Evolutionary conservation across 1,140 invertebrate genomes (phyloP).

Genomic region (Bombus balteatus): DNA sequence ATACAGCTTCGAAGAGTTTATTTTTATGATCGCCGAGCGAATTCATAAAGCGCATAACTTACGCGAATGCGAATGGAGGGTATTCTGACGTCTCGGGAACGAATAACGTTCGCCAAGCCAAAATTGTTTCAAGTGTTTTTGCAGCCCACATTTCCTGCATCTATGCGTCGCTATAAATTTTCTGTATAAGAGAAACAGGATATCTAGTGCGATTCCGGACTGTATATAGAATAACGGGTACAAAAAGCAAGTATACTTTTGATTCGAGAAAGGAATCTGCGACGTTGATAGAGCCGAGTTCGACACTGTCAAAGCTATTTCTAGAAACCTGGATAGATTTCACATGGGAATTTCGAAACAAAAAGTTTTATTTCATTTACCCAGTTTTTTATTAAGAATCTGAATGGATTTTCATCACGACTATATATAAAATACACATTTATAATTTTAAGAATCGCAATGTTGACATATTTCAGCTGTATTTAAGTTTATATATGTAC

Average conservation of each 20-base stretch:
- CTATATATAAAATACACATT: too few relatives aligned
- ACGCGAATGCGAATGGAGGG: too few relatives aligned
- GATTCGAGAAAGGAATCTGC: too few relatives aligned
- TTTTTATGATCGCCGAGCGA: conserved; percentile 47
- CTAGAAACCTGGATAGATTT: not conserved
- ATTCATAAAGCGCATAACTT: too few relatives aligned
- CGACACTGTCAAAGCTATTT: not conserved
- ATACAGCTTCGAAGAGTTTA: conserved; percentile 29
- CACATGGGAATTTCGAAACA: not conserved
- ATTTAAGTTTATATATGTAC: too few relatives aligned
- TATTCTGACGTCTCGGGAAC: conserved; percentile 6
- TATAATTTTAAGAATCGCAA: too few relatives aligned
- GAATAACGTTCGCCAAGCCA: conserved; percentile 32
- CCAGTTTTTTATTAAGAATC: too few relatives aligned
- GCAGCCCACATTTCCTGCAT: not conserved
- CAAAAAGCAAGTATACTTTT: not conserved
- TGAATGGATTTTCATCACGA: too few relatives aligned
- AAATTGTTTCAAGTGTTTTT: conserved; percentile 43
- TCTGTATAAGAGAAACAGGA: conserved; percentile 2
- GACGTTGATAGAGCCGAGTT: not conserved
- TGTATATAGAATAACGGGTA: not conserved
- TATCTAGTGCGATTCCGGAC: not conserved
- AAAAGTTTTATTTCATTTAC: not conserved
- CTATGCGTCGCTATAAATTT: conserved; percentile 16
- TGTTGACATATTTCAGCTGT: too few relatives aligned